A percentile compares a stretch with the other conserved stretches of the same genome.
Conservation (phyloP, 2,888 invertebrate genomes). For the Harpalus rufipes region DNA sequence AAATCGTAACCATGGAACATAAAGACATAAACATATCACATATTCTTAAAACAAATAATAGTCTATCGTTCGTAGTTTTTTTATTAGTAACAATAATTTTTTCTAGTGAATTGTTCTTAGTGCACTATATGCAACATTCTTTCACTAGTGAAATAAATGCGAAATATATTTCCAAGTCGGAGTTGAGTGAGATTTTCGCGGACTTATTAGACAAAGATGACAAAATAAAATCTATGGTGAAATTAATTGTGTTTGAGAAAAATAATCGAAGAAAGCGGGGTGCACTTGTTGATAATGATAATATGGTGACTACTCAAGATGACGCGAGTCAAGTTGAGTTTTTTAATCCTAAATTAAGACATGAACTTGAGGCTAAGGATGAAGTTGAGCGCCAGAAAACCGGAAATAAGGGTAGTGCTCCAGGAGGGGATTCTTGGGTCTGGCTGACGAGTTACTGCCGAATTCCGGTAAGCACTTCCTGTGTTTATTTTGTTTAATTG, state of each 20-base stretch:
- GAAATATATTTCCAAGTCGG: slow-evolving; percentile 73
- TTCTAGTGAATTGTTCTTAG: slow-evolving; percentile 57
- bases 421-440: slow-evolving; percentile 89
- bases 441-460: slow-evolving; percentile 93
- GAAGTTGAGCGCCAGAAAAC: slow-evolving; percentile 81
- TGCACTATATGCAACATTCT: slow-evolving; percentile 41
- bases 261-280: slow-evolving; percentile 69
- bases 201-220: slow-evolving; percentile 67
- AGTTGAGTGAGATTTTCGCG: slow-evolving; percentile 73
- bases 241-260: slow-evolving; percentile 15
- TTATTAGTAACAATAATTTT: slow-evolving; percentile 55
- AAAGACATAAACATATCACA: slow-evolving; percentile 29
- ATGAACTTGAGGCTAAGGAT: slow-evolving; percentile 84
- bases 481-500: too few relatives aligned
- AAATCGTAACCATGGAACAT: slow-evolving; percentile 25
- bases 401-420: slow-evolving; percentile 83
- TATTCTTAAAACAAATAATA: slow-evolving; percentile 38
- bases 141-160: slow-evolving; percentile 72
- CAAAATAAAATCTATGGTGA: neutral
- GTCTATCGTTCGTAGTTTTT: slow-evolving; percentile 32
- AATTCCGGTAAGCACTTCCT: slow-evolving; percentile 83
- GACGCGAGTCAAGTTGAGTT: slow-evolving; percentile 84
- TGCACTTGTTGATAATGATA: slow-evolving; percentile 71
- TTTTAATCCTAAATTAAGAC: slow-evolving; percentile 84
- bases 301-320: slow-evolving; percentile 71